Base-by-base conservation (phyloP, 2,888 invertebrate species). In the Hoplodrina ambigua region DNA sequence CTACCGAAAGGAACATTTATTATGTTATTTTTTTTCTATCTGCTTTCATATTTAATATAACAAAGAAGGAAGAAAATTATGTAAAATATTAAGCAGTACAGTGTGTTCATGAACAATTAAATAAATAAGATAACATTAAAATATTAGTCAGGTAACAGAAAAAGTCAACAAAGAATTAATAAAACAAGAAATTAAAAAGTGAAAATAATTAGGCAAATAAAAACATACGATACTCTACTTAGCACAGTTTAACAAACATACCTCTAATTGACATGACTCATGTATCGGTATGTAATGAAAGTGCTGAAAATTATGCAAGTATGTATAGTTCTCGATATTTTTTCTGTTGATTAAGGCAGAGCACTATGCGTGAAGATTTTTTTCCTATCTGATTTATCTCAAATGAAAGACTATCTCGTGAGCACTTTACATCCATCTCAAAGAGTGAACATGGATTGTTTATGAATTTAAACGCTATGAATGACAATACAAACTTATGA, bases 381-480 rank as follows among this genome's bases (percentile, higher is more conserved):
- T 30, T 50, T n/a, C 49, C 25, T 37, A 1, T n/a, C 15, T 33
- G 13, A 61, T 72, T 71, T 74, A 78, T 75, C 81, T 80, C 71
- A 78, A 66, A 17, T 72, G 81, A 83, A 85, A 78, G 77, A 67
- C 19, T 59, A 69, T 46, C 60, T 57, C 70, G n/a, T 61, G 71
- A 69, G 83, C 83, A 57, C 85, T 15, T 77, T 73, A 55, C 84
- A 76, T 65, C 85, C 75, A 55, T 76, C 74, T 57, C 53, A 85
- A 57, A 84, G 85, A 69, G 85, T 85, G 85, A 71, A 76, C 67
- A 76, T 65, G 73, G 61, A 76, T 75, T 85, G 72, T 68, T 33
- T 46, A 69, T 63, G 55, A 60, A 55, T 61, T 76, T 78, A 81
- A 82, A 79, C 59, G 72, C 72, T 69, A 72, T 75, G 66, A 33